Evolutionary conservation across 2,797 vertebrate species (phyloP).

Genomic region (Spheniscus humboldti): DNA sequence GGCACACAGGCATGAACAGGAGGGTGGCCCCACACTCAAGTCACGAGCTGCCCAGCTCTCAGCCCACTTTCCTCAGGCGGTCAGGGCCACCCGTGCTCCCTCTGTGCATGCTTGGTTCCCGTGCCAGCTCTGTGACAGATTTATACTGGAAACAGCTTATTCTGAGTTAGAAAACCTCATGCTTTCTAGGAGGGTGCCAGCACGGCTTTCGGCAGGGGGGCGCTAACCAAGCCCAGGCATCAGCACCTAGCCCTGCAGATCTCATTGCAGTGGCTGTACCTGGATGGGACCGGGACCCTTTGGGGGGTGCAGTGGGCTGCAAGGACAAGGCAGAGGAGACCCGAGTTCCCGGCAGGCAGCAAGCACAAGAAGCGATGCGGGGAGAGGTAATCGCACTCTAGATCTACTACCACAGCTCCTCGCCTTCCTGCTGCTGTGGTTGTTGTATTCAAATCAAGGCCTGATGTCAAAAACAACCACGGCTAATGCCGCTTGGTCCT

Average conservation of each 20-base stretch:
- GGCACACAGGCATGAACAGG: rapidly evolving
- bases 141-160: background rate
- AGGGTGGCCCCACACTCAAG: background rate
- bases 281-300: background rate
- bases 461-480: background rate
- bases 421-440: background rate
- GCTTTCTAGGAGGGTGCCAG: background rate
- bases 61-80: background rate
- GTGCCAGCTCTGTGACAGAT: background rate
- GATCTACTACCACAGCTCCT: background rate
- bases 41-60: background rate
- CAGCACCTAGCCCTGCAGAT: background rate
- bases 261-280: background rate
- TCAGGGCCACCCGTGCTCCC: background rate
- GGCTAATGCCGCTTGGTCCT: background rate
- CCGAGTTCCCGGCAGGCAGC: rapidly evolving
- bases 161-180: background rate
- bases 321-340: background rate
- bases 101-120: background rate
- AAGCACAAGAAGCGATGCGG: rapidly evolving
- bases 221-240: background rate
- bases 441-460: background rate
- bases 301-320: background rate
- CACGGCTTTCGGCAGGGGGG: background rate
- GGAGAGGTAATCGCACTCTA: background rate